Conservation (phyloP, 2,113 vertebrate species). For the Lampris incognitus region DNA sequence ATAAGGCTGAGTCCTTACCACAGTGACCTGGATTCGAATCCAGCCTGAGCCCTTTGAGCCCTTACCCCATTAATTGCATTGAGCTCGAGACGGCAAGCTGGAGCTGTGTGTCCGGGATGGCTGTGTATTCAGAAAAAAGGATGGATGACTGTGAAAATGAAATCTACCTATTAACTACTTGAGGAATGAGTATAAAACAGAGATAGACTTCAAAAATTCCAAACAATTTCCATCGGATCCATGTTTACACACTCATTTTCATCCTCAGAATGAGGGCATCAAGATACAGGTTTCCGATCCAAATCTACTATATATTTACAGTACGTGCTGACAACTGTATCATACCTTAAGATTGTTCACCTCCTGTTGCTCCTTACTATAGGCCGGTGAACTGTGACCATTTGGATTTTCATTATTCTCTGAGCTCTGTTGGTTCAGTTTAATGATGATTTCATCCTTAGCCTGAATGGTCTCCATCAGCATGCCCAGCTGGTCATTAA, state of each 20-base stretch:
- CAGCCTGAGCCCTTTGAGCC: too few species aligned
- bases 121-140: too few species aligned
- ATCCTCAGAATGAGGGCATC: background rate
- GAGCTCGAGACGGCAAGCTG: too few species aligned
- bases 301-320: background rate
- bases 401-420: conserved; percentile 71
- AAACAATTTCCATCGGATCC: too few species aligned
- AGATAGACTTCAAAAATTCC: too few species aligned
- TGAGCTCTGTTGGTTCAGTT: conserved; percentile 85
- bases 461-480: conserved; percentile 97
- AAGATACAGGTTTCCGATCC: background rate
- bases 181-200: too few species aligned
- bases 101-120: too few species aligned
- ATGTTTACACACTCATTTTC: background rate
- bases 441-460: conserved; percentile 97
- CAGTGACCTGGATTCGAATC: too few species aligned
- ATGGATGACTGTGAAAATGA: too few species aligned
- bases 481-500: conserved; percentile 92
- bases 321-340: background rate
- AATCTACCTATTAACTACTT: too few species aligned
- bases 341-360: conserved; percentile 89
- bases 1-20: too few species aligned
- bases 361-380: conserved; percentile 86
- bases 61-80: too few species aligned
- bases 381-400: conserved; percentile 33